A percentile compares a stretch with the other conserved stretches of the same genome.
Evolutionary conservation across 2,888 invertebrate genomes (phyloP).

Genomic region (Melanotus villosus): DNA sequence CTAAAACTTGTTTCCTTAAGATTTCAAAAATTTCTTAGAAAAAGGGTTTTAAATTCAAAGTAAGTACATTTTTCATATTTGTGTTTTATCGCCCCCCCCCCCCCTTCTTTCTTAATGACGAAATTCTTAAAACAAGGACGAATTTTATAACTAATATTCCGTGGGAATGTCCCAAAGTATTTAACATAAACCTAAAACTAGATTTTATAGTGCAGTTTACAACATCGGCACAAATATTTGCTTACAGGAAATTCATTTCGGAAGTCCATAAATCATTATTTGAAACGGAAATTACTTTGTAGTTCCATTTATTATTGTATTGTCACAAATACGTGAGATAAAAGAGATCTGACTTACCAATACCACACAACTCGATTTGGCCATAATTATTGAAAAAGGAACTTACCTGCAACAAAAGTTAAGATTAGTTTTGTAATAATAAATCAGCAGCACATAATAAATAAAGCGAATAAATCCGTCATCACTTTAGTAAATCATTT

Average conservation of each 20-base stretch:
- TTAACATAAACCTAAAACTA: background rate
- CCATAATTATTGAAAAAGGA: background rate
- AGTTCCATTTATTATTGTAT: background rate
- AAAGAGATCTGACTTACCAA: background rate
- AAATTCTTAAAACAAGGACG: too few species aligned
- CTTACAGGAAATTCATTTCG: conserved; percentile 38
- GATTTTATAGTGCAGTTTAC: conserved; percentile 6
- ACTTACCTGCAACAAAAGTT: too few species aligned
- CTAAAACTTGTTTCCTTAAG: too few species aligned
- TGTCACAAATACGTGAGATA: background rate
- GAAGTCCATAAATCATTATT: conserved; percentile 37
- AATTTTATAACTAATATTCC: background rate
- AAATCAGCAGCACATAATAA: background rate
- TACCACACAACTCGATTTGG: background rate
- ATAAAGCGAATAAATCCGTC: background rate
- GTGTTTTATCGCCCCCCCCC: too few species aligned
- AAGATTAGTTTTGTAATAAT: too few species aligned
- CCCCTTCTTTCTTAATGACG: too few species aligned
- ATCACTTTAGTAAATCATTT: background rate
- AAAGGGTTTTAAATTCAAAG: too few species aligned
- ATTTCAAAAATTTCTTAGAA: too few species aligned
- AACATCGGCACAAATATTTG: conserved; percentile 24
- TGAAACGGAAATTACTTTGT: conserved; percentile 33
- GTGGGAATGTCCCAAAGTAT: conserved; percentile 6
- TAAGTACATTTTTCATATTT: too few species aligned